Evolutionary conservation across 2,113 vertebrate species (phyloP).

Genomic region (Casuarius casuarius): DNA sequence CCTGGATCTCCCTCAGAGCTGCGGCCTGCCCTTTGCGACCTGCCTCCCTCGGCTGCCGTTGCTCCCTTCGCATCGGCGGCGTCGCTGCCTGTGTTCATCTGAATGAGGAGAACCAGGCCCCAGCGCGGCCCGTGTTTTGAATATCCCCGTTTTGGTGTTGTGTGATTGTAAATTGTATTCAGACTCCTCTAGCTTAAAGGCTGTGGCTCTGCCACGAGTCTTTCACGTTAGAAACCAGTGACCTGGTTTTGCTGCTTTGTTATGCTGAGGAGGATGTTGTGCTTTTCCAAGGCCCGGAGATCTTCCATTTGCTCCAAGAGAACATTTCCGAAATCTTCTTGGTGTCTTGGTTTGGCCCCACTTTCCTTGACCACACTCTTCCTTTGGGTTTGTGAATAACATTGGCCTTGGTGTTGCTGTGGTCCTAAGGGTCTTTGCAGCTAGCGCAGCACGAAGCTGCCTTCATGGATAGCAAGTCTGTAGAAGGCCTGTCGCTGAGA

Average conservation of each 20-base stretch:
- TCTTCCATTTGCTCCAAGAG: background rate
- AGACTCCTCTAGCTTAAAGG: background rate
- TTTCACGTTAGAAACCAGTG: background rate
- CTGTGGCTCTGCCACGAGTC: fast-evolving
- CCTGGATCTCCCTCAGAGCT: background rate
- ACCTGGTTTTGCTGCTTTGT: fast-evolving
- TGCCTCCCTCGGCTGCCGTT: background rate
- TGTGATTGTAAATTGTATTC: fast-evolving
- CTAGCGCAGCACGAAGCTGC: background rate
- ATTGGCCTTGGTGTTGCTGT: background rate
- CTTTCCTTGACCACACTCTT: background rate
- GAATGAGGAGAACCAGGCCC: fast-evolving
- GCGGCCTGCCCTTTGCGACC: no score
- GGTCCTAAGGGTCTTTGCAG: background rate
- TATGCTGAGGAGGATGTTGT: background rate
- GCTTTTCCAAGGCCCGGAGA: fast-evolving
- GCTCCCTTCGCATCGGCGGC: fast-evolving
- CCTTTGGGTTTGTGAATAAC: background rate
- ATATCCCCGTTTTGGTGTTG: background rate
- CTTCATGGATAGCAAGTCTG: no score
- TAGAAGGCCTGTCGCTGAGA: no score
- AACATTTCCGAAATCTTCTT: background rate
- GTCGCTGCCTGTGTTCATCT: background rate
- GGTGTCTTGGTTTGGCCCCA: fast-evolving
- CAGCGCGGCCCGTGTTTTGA: background rate